Evolutionary conservation across 1,140 invertebrate species (phyloP).

Genomic region (Neodiprion pinetum): DNA sequence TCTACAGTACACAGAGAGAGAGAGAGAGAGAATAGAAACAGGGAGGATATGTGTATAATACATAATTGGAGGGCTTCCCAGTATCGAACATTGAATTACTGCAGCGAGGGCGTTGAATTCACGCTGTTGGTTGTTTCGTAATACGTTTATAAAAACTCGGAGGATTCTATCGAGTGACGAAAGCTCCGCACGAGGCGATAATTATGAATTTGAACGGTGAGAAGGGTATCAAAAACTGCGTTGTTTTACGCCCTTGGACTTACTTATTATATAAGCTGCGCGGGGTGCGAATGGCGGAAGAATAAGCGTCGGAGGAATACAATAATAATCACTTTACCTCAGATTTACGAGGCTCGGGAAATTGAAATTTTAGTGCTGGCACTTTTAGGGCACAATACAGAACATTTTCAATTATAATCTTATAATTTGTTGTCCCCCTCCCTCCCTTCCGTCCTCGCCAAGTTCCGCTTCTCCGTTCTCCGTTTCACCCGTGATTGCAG

Average conservation of each 20-base stretch:
- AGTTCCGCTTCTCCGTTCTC: slow-evolving; percentile 32
- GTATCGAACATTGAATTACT: too few relatives aligned
- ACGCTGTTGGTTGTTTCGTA: too few relatives aligned
- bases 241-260: slow-evolving; percentile 41
- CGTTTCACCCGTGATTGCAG: not conserved
- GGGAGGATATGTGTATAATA: too few relatives aligned
- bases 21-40: too few relatives aligned
- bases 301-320: slow-evolving; percentile 56
- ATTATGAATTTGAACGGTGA: not conserved
- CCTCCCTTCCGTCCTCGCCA: slow-evolving; percentile 22
- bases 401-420: slow-evolving; percentile 61
- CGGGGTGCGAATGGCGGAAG: slow-evolving; percentile 55
- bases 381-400: slow-evolving; percentile 39
- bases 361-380: slow-evolving; percentile 59
- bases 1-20: too few relatives aligned
- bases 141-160: too few relatives aligned
- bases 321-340: slow-evolving; percentile 62
- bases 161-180: too few relatives aligned
- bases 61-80: too few relatives aligned
- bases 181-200: not conserved
- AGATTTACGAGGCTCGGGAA: slow-evolving; percentile 60
- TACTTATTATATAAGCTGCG: slow-evolving; percentile 28
- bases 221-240: too few relatives aligned
- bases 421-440: slow-evolving; percentile 56
- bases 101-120: too few relatives aligned